Evolutionary conservation across 2,888 invertebrate species (phyloP).

Genomic region (Tipula confusa): DNA sequence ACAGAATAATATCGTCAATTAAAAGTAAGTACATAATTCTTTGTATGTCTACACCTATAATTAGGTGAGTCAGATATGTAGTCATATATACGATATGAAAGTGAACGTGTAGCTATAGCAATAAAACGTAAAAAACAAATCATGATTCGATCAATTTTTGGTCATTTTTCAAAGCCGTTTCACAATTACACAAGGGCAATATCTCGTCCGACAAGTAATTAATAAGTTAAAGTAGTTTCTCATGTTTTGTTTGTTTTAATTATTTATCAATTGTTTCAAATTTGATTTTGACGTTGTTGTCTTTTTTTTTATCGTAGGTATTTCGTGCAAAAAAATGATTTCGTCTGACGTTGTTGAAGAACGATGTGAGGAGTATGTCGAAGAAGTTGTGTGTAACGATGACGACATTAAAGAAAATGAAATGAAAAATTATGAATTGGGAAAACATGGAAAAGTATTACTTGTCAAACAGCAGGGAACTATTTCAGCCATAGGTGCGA

Average conservation of each 20-base stretch:
- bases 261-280: neutral
- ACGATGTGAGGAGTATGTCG: conserved; percentile 59
- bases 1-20: neutral
- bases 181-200: neutral
- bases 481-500: conserved; percentile 79
- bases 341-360: neutral
- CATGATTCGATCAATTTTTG: neutral
- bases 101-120: neutral
- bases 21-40: neutral
- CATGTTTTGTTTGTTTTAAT: neutral
- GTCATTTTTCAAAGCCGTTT: neutral
- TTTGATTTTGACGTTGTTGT: neutral
- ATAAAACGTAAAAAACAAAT: neutral
- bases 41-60: neutral
- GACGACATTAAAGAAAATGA: conserved; percentile 71
- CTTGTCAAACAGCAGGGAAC: conserved; percentile 81
- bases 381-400: conserved; percentile 67
- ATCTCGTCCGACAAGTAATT: neutral
- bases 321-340: neutral
- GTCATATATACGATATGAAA: too few species aligned
- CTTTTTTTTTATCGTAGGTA: too few species aligned
- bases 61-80: neutral
- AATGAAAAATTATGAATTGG: conserved; percentile 71
- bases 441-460: conserved; percentile 70
- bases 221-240: neutral